Base-by-base conservation (phyloP, 1,140 invertebrate genomes). In the Elymnias hypermnestra region DNA sequence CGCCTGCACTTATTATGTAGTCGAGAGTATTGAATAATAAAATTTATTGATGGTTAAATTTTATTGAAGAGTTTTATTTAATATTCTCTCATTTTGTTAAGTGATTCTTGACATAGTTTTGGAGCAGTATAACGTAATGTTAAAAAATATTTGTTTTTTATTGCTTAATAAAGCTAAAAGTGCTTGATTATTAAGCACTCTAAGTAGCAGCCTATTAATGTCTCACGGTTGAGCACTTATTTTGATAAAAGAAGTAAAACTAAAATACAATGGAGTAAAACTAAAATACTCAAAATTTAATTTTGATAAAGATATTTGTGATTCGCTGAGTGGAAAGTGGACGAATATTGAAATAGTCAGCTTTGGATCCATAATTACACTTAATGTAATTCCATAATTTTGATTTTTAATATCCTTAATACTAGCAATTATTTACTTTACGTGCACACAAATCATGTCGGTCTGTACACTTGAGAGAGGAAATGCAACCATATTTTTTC, bases 401-500 rank as follows among this genome's bases (percentile, higher is more conserved):
- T n/a, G 23, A 2, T 2, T 8, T 2, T 6, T 25, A 3, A 6
- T 25, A 6, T 25, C 25, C 7, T 5, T 35, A 29, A 37, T 18
- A 47, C 22, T 38, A 15, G 15, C 38, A 31, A 40, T 41, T 45
- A 46, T 41, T 56, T 50, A 50, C 23, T 17, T 35, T 21, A 43
- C 36, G 12, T n/a, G n/a, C n/a, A n/a, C n/a, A n/a, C n/a, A n/a
- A n/a, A n/a, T n/a, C n/a, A n/a, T n/a, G n/a, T n/a, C n/a, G n/a
- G n/a, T n/a, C n/a, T 45, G 10, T 38, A 53, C 13, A 25, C 25
- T 53, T 39, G 38, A 42, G 39, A 36, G 33, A 21, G 23, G 38
- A 51, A 51, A 51, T 45, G 48, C 46, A 38, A 51, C 53, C 38
- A 33, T 51, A 56, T 56, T 51, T 56, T 56, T 56, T 50, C 48